phyloP scores from a whole-genome alignment of 2,113 vertebrate species.

The Brachyhypopomus gauderio region DNA sequence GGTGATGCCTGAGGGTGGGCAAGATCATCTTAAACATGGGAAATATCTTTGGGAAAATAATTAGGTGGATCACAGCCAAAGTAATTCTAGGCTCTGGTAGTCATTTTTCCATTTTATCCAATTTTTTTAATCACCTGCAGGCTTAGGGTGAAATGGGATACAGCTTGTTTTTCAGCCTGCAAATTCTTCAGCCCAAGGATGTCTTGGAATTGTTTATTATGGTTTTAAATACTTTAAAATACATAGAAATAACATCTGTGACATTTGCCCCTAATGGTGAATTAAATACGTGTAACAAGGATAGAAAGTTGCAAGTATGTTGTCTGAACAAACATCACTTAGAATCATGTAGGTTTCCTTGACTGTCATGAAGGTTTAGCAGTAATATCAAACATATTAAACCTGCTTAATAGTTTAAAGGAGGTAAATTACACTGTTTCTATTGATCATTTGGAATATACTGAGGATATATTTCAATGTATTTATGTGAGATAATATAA shows the following conservation, averaged over 20 bases:
- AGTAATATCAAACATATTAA: neutral
- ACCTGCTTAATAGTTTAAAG: neutral
- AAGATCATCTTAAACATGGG: slow-evolving; percentile 26
- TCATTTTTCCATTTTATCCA: slow-evolving; percentile 25
- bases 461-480: too few relatives aligned
- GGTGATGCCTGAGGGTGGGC: neutral
- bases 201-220: neutral
- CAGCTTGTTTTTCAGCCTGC: slow-evolving; percentile 6
- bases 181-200: neutral
- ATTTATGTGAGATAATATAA: neutral
- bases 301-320: neutral
- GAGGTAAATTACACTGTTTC: neutral
- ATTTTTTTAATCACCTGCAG: slow-evolving; percentile 20
- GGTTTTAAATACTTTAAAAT: neutral
- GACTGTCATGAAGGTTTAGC: too few relatives aligned
- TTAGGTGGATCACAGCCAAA: slow-evolving; percentile 34
- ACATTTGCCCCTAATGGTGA: neutral
- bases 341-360: too few relatives aligned
- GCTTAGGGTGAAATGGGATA: slow-evolving; percentile 4
- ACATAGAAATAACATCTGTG: neutral
- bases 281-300: neutral
- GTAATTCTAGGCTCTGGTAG: slow-evolving; percentile 33
- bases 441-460: slow-evolving; percentile 1
- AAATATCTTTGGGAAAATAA: slow-evolving; percentile 33
- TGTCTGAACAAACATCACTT: too few relatives aligned